Evolutionary conservation across 2,888 invertebrate species (phyloP).

Genomic region (Poecilus cupreus): DNA sequence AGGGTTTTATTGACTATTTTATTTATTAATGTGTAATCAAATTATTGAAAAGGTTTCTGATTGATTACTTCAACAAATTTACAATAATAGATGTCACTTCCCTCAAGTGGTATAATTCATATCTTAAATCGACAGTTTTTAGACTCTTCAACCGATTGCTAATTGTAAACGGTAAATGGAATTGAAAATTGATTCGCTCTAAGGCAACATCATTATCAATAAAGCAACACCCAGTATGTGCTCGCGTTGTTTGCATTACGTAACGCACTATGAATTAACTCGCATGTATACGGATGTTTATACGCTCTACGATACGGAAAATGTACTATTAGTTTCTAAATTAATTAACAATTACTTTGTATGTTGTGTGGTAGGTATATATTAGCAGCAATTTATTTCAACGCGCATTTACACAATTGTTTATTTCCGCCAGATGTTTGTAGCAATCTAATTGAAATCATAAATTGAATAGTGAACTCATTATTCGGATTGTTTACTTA

Average conservation of each 20-base stretch:
- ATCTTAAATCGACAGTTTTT: no score
- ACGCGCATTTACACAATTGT: neutral
- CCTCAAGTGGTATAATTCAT: no score
- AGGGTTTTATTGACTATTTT: no score
- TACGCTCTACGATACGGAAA: neutral
- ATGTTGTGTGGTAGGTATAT: neutral
- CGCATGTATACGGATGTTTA: neutral
- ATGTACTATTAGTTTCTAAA: slow-evolving; percentile 4
- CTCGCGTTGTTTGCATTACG: slow-evolving; percentile 9
- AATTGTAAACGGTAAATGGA: no score
- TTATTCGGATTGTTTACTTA: no score
- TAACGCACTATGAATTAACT: neutral
- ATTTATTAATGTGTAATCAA: no score
- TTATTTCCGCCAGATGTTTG: neutral
- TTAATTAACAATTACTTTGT: neutral
- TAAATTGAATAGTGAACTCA: neutral
- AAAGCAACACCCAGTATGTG: neutral
- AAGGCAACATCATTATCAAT: no score
- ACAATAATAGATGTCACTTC: no score
- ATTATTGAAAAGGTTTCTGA: no score
- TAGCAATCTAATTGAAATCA: neutral
- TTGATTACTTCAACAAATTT: no score
- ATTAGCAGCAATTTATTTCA: neutral
- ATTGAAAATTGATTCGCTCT: no score
- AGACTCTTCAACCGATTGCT: no score